Base-by-base conservation (phyloP, 1,140 invertebrate species). In the Pogonognathellus flavescens region DNA sequence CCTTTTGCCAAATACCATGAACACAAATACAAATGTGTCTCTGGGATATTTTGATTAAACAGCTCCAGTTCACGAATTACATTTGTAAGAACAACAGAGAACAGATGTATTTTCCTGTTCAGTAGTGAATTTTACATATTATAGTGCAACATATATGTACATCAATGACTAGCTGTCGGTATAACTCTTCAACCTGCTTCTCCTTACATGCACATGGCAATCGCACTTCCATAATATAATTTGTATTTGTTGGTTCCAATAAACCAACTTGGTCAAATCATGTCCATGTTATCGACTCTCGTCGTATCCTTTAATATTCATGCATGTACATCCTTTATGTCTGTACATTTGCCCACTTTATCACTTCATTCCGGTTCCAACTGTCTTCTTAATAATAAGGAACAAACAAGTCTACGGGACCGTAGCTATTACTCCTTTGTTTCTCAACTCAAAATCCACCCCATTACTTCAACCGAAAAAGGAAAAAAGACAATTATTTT, bases 271-370 rank as follows among this genome's bases (percentile, higher is more conserved):
- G 66, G 14, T 72, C 70, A 76, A 25, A 76, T 41, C 70, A 76
- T 76, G 41, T 50, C 70, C 70, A 76, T 7, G 9, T 14, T 76
- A 76, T 76, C 70, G 70, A 25, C 31, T 16, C 25, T 70, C 22
- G 59, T 70, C 22, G 59, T 50, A 76, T 50, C 6, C 70, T 50
- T 49, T n/a, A 76, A 25, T 76, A 76, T 76, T 76, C 49, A 76
- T 76, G 41, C 70, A 76, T 76, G 70, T 76, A 76, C 70, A 76
- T 76, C 70, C 31, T 49, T 76, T 76, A 76, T 49, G 14, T 31
- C 31, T 31, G n/a, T 76, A 76, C 70, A 76, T 76, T 76, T 49
- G 14, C 70, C 70, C 70, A 50, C 70, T 76, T 76, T 76, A 76
- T 76, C 70, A 50, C 31, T 76, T 76, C 41, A 8, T 50, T 76